Evolutionary conservation across 92 coral and sea anemone species (phyloP), one percentile per base, ranked within the genome.

Genomic region (Parazoanthus swiftii): DNA sequence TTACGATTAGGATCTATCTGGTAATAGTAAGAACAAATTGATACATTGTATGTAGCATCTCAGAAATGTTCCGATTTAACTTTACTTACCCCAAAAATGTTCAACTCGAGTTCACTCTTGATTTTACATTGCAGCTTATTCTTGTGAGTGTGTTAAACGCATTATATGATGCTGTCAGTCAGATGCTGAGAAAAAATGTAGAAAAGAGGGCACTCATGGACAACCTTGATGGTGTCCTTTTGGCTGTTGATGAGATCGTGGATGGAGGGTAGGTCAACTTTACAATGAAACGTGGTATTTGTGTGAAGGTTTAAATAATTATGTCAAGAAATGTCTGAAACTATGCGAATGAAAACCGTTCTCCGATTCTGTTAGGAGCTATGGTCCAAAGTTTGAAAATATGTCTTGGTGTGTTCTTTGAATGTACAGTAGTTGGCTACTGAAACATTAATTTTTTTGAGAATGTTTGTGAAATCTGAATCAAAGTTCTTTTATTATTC

Each of bases 101-200:
- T 48, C 42, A 48, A 13, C 14, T 21, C 8, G 6, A 20, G 21
- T 2, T 25, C 14, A 46, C 13, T 0, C 4, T 35, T 78, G n/a
- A 36, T 74, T 79, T 16, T 36, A 21, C 75, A 71, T 91, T 80
- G 2, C 85, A 97, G 99, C 91, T 97, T 82, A 89, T 97, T 85
- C 94, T 97, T 79, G 99, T 93, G 8, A 97, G 99, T 89, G 99
- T 95, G 7, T 67, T 97, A 91, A 97, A 97, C 93, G 99, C 99
- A 39, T 95, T 95, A 84, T 96, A 93, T 74, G 99, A 96, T 81
- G 93, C 98, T 0, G 90, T 96, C 84, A 96, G 99, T 76, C 94
- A 91, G 76, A 90, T 96, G 94, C 86, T 96, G 89, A 81, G 99
- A 54, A 96, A 96, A 86, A 95, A 93, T 80, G 98, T 96, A 16